Percentiles rank a stretch among this genome's conserved stretches.
phyloP scores from a whole-genome alignment of 2,113 vertebrate genomes.

The Megaptera novaeangliae region DNA sequence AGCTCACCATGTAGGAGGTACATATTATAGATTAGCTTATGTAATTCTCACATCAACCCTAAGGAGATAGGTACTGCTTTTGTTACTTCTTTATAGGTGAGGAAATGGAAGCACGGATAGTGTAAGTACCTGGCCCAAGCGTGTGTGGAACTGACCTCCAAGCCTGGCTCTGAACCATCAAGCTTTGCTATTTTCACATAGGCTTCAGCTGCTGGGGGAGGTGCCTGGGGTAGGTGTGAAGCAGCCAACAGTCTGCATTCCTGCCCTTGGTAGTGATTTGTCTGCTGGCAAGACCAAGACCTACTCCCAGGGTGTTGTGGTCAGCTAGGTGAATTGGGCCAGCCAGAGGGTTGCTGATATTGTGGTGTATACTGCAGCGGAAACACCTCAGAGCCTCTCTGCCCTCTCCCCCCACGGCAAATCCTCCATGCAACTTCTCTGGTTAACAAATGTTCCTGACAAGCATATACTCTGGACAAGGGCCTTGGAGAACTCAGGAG shows the following conservation, averaged over 20 bases:
- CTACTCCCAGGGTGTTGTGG: neutral
- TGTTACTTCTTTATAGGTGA: neutral
- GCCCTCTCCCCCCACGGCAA: neutral
- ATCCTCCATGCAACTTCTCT: neutral
- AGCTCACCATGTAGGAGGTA: neutral
- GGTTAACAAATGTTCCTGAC: neutral
- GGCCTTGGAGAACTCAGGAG: neutral
- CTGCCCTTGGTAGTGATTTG: neutral
- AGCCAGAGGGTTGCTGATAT: neutral
- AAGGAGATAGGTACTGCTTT: neutral
- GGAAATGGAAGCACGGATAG: neutral
- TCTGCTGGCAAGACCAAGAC: neutral
- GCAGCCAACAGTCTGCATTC: neutral
- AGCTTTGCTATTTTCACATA: neutral
- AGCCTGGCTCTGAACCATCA: neutral
- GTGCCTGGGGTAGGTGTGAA: neutral
- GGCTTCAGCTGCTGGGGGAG: neutral
- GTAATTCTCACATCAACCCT: neutral
- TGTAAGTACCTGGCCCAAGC: neutral
- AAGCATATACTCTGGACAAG: neutral
- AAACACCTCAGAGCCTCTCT: neutral
- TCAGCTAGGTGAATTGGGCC: neutral
- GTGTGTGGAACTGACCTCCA: neutral
- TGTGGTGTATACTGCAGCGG: neutral
- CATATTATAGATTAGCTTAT: neutral